Base-by-base conservation (phyloP, 2,888 invertebrate genomes). In the Sphaeridia pumilis region DNA sequence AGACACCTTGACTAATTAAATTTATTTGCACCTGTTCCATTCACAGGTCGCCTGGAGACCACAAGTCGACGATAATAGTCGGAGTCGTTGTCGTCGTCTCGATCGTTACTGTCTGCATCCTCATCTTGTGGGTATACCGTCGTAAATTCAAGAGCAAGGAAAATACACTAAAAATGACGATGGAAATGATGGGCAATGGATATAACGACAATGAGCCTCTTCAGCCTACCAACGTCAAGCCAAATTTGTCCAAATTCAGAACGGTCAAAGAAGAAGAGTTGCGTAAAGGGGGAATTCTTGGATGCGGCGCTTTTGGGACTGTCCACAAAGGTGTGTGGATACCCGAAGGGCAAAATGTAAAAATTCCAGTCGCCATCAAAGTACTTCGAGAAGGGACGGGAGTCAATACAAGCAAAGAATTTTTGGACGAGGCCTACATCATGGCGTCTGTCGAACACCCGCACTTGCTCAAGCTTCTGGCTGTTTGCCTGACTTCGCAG, bases 391-490 rank as follows among this genome's bases (percentile, higher is more conserved):
- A 92, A 69, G 85, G 83, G 2, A 82, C 85, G 0, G 72, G 73
- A 24, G 87, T 87, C 65, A 78, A 77, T 53, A 84, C 83, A 0
- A 92, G 89, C 66, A 90, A 92, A 69, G 94, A 95, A 69, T 89
- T 95, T 68, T 74, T 95, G 38, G 90, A 90, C 65, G 95, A 95
- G 73, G 95, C 94, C 0, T 90, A 93, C 66, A 93, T 95, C 58
- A 97, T 97, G 95, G 93, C 94, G 0, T 89, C 87, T 46, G 92
- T 97, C 2, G 93, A 94, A 60, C 93, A 97, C 73, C 87, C 87
- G 0, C 92, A 92, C 73, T 76, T 97, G 52, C 75, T 97, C n/a
- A 87, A 90, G 68, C 76, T 97, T 27, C 72, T 95, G 46, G 94
- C 92, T 0, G 92, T 97, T 1, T 95, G 95, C 70, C 87, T 97